A percentile compares a stretch with the other conserved stretches of the same genome.
phyloP scores from a whole-genome alignment of 1,140 invertebrate genomes.

The Lanistes nyassanus region DNA sequence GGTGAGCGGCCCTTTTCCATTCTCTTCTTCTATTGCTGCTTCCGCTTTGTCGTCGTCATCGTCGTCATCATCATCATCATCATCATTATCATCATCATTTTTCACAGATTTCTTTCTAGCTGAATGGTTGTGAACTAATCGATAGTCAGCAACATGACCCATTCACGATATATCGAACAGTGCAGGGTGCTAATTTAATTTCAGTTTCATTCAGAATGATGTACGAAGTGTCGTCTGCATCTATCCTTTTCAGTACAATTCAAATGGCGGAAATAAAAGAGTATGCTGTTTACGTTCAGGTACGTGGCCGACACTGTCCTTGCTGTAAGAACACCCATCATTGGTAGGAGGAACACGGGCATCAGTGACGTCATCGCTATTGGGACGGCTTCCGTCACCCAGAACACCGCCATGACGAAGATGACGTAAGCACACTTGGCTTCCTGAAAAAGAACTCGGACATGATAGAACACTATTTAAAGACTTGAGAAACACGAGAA shows the following conservation, averaged over 20 bases:
- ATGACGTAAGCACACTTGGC: conserved; percentile 79
- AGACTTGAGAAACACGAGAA: no score
- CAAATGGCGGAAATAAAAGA: no score
- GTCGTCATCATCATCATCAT: neutral
- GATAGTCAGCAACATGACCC: no score
- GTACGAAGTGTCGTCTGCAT: no score
- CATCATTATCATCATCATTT: neutral
- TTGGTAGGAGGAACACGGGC: conserved; percentile 84
- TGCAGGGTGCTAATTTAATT: no score
- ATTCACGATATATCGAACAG: no score
- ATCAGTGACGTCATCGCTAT: conserved; percentile 84
- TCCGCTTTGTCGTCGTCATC: neutral
- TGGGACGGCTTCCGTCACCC: conserved; percentile 85
- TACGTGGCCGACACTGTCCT: conserved; percentile 57
- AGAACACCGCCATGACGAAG: conserved; percentile 85
- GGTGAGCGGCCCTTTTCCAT: no score
- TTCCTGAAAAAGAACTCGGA: conserved; percentile 32
- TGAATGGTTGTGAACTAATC: neutral
- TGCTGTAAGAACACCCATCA: conserved; percentile 60
- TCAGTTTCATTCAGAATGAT: no score
- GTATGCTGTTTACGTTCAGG: conserved; percentile 39
- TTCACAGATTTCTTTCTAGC: neutral
- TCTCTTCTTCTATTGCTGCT: no score
- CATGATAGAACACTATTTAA: no score
- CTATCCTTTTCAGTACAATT: no score